Percentiles rank a stretch among this genome's conserved stretches.
These are phyloP conservation scores for Galendromus occidentalis DNA, from an alignment of 1,140 invertebrate genomes.

Conservation along the genomic window DNA sequence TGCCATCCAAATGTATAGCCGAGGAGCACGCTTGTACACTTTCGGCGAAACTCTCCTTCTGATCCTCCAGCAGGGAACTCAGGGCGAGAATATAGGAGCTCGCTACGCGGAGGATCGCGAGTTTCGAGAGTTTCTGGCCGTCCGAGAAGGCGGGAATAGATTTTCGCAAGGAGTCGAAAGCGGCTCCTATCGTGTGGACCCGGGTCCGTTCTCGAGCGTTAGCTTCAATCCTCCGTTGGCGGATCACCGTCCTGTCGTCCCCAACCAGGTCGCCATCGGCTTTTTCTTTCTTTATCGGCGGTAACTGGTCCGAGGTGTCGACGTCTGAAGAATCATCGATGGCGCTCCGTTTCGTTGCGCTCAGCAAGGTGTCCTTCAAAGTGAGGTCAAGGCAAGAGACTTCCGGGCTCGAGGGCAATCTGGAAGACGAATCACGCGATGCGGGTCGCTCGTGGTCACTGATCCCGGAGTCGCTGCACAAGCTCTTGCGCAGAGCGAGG, in stretches of 20 bases:
- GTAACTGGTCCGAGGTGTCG: no score
- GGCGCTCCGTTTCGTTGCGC: no score
- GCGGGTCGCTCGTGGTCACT: constrained; percentile 2
- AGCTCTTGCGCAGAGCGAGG: background rate
- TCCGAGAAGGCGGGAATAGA: constrained; percentile 73
- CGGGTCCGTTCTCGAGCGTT: constrained; percentile 74
- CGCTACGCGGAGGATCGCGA: constrained; percentile 72
- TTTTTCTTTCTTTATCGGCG: background rate
- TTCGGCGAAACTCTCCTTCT: constrained; percentile 33
- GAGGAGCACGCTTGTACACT: background rate
- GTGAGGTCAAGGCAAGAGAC: no score
- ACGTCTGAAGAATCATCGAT: no score
- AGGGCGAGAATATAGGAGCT: constrained; percentile 73
- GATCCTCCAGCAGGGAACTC: constrained; percentile 38
- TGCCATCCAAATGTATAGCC: background rate
- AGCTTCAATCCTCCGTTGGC: constrained; percentile 71
- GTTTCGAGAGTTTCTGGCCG: constrained; percentile 74
- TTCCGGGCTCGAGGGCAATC: no score
- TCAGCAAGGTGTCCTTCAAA: no score
- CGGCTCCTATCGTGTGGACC: constrained; percentile 82
- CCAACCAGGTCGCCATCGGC: background rate
- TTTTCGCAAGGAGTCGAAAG: constrained; percentile 64
- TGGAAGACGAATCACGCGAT: background rate
- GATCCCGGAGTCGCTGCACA: background rate
- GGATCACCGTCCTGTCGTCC: constrained; percentile 42